A percentile compares a stretch with the other conserved stretches of the same genome.
Evolutionary conservation across 1,140 invertebrate genomes (phyloP).

Genomic region (Halictus rubicundus): DNA sequence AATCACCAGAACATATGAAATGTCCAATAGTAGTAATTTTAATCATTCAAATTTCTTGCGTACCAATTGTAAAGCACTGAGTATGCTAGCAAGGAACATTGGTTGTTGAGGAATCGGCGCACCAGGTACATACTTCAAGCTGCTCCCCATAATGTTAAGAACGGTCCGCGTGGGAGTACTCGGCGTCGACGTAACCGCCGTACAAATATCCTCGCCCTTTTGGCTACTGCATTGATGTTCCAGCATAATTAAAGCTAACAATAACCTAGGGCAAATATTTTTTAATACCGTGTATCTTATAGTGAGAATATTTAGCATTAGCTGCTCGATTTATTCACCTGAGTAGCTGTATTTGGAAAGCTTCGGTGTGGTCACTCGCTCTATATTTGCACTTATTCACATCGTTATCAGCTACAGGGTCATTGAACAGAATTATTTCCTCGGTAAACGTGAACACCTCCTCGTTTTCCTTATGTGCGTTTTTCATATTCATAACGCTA

Average conservation of each 20-base stretch:
- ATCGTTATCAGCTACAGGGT: constrained; percentile 81
- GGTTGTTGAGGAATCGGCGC: constrained; percentile 89
- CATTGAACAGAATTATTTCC: constrained; percentile 92
- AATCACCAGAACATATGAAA: too few relatives aligned
- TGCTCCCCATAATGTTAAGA: constrained; percentile 75
- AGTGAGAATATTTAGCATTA: neutral
- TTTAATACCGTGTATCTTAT: neutral
- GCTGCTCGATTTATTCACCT: constrained; percentile 74
- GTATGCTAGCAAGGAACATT: constrained; percentile 91
- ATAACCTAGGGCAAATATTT: constrained; percentile 77
- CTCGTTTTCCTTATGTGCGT: constrained; percentile 77
- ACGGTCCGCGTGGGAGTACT: constrained; percentile 68
- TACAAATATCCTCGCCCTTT: constrained; percentile 79
- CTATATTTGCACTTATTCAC: constrained; percentile 82
- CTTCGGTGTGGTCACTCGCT: constrained; percentile 86
- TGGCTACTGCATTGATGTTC: constrained; percentile 85
- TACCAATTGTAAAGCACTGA: constrained; percentile 87
- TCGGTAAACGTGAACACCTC: constrained; percentile 87
- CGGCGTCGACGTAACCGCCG: constrained; percentile 63
- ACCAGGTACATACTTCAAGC: constrained; percentile 84
- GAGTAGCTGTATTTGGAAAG: constrained; percentile 89
- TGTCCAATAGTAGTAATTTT: too few relatives aligned
- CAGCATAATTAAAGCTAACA: constrained; percentile 88
- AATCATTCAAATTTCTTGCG: constrained; percentile 35
- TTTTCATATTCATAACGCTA: constrained; percentile 86